phyloP scores from a whole-genome alignment of 2,888 invertebrate species.

The Agrochola macilenta region DNA sequence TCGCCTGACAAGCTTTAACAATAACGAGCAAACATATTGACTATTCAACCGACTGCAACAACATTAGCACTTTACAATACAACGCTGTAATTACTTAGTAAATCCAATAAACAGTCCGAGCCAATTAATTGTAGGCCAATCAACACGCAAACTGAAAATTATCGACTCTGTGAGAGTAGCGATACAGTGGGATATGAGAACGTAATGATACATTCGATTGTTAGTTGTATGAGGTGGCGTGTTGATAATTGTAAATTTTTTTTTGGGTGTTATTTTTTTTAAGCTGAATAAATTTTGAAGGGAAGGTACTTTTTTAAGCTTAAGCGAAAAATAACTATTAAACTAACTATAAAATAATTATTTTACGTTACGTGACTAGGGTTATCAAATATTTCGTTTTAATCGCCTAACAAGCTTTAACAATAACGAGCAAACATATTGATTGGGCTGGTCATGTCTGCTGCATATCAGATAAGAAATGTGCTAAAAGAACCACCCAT shows the following conservation, averaged over 20 bases:
- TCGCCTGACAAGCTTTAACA: not conserved
- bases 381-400: not conserved
- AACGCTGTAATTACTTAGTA: conserved; percentile 53
- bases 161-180: conserved; percentile 9
- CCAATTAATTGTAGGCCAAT: conserved; percentile 57
- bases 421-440: conserved; percentile 4
- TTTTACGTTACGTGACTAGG: not conserved
- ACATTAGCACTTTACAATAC: conserved; percentile 39
- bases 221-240: not conserved
- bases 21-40: conserved; percentile 7
- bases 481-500: no score
- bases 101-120: conserved; percentile 45
- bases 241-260: not conserved
- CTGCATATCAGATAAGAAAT: no score
- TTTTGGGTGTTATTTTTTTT: not conserved
- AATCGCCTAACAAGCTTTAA: not conserved
- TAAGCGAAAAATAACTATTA: no score
- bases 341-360: no score
- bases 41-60: conserved; percentile 2
- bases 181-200: conserved; percentile 13
- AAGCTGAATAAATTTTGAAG: not conserved
- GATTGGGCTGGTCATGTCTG: no score
- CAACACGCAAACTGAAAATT: conserved; percentile 60
- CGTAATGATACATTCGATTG: not conserved
- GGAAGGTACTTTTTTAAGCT: not conserved